A percentile compares a stretch with the other conserved stretches of the same genome.
Evolutionary conservation across 2,113 vertebrate species (phyloP).

Genomic region (Ciconia maguari): DNA sequence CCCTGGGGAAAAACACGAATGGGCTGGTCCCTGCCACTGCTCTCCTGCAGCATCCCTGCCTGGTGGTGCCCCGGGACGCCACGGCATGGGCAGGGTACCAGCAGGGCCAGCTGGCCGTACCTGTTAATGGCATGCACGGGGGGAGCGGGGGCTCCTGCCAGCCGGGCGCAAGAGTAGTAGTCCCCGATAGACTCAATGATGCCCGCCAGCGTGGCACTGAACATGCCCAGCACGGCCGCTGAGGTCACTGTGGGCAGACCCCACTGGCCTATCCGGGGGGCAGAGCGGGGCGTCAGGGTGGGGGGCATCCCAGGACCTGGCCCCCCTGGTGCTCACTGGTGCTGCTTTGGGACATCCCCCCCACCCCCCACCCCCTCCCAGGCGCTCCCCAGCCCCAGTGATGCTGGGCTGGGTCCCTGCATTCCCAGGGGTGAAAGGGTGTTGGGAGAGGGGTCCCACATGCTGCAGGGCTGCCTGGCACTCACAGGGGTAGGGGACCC

Average conservation of each 20-base stretch:
- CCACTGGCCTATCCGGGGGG: constrained; percentile 85
- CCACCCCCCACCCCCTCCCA: no score
- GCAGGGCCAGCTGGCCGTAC: constrained; percentile 45
- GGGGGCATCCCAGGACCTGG: background rate
- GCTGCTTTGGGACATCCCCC: fast-evolving
- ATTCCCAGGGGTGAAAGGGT: fast-evolving
- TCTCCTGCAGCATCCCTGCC: background rate
- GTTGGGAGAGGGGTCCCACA: fast-evolving
- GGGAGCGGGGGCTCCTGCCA: constrained; percentile 88
- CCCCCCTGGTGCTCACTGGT: fast-evolving
- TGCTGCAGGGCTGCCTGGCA: background rate
- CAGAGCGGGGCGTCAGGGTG: background rate
- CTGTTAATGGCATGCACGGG: constrained; percentile 96
- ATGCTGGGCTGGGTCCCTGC: background rate
- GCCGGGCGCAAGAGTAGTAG: constrained; percentile 94
- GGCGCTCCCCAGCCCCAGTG: background rate
- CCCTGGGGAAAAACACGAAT: constrained; percentile 21
- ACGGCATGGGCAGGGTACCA: fast-evolving
- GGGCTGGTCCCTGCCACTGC: fast-evolving
- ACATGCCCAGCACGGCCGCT: constrained; percentile 93
- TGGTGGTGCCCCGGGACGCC: fast-evolving
- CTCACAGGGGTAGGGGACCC: constrained; percentile 95
- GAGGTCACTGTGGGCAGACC: constrained; percentile 89
- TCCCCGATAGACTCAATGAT: constrained; percentile 97
- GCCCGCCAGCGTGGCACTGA: constrained; percentile 91